phyloP scores from a whole-genome alignment of 2,888 invertebrate species.

The Apamea crenata region DNA sequence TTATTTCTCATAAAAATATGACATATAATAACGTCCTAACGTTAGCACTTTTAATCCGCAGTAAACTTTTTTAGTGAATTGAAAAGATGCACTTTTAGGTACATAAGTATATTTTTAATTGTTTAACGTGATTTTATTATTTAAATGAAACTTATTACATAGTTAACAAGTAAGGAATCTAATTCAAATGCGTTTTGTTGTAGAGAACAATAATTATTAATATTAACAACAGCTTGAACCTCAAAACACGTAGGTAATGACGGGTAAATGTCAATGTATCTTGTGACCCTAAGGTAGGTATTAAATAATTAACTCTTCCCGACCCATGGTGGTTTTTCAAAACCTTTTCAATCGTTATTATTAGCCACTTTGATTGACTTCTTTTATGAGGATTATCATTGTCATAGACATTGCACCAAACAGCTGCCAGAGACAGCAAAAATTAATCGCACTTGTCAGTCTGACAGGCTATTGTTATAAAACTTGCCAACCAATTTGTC shows the following conservation, averaged over 20 bases:
- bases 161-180: not conserved
- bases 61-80: not conserved
- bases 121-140: not conserved
- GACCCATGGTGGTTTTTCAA: not conserved
- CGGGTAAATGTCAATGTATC: not conserved
- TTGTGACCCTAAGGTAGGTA: not conserved
- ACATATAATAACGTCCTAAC: not conserved
- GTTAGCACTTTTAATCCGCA: not conserved
- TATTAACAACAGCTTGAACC: too few species aligned
- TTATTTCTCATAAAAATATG: not conserved
- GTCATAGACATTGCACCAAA: constrained; percentile 1
- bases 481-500: constrained; percentile 37
- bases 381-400: not conserved
- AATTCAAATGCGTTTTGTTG: too few species aligned
- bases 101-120: not conserved
- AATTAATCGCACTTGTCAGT: constrained; percentile 31
- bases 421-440: not conserved
- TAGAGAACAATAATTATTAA: not conserved
- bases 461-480: constrained; percentile 38
- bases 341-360: not conserved
- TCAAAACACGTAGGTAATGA: not conserved
- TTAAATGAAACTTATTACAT: not conserved
- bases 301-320: not conserved
- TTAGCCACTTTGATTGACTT: not conserved
- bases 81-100: too few species aligned